A percentile compares a stretch with the other conserved stretches of the same genome.
Conservation (phyloP, 2,113 vertebrate species). For the Trichechus manatus region DNA sequence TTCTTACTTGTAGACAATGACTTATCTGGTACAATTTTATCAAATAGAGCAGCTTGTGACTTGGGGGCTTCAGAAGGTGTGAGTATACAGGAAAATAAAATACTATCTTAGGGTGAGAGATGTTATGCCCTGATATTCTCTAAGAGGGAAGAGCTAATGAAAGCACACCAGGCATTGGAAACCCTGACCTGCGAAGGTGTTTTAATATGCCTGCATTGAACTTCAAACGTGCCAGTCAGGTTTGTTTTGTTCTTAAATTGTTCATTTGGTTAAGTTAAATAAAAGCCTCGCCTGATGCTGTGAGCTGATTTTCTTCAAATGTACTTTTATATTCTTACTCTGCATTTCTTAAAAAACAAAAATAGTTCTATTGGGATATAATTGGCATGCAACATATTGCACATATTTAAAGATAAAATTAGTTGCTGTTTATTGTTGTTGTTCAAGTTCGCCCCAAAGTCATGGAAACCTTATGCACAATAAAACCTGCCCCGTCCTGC, state of each 20-base stretch:
- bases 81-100: background rate
- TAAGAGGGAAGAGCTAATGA: background rate
- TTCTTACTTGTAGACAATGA: background rate
- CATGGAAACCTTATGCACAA: no score
- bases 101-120: background rate
- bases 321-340: background rate
- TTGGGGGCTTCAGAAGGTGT: background rate
- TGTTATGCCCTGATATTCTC: background rate
- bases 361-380: background rate
- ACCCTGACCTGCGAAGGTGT: background rate
- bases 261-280: background rate
- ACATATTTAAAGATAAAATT: background rate
- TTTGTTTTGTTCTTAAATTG: background rate
- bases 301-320: background rate
- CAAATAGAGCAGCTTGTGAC: background rate
- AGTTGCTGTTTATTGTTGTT: no score
- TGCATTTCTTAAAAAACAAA: background rate
- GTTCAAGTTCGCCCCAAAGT: no score
- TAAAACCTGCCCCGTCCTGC: no score
- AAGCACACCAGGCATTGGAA: background rate
- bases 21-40: background rate
- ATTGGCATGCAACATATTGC: background rate
- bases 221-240: background rate
- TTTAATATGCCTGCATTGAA: background rate
- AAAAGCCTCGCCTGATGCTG: accelerated